Percentiles rank a stretch among this genome's conserved stretches.
Conservation (phyloP, 2,113 vertebrate species). For the Etheostoma spectabile region DNA sequence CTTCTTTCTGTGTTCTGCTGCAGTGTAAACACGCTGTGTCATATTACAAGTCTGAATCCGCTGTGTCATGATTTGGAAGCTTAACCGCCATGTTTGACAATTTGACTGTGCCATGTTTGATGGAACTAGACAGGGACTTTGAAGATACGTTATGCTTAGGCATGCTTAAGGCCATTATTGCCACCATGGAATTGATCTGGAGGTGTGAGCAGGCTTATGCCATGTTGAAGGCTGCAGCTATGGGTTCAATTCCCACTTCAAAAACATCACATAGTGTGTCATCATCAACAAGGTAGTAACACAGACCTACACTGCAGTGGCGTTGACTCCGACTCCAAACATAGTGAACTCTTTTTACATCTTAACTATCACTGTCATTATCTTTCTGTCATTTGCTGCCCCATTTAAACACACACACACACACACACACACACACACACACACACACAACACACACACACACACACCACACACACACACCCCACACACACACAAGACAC, state of each 20-base stretch:
- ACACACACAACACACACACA: slow-evolving; percentile 14
- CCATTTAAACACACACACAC: background rate
- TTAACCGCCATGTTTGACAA: slow-evolving; percentile 65
- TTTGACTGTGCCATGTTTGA: slow-evolving; percentile 44
- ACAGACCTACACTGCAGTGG: background rate
- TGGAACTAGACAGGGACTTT: slow-evolving; percentile 33
- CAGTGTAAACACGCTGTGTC: slow-evolving; percentile 77
- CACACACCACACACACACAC: background rate
- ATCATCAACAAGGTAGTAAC: background rate
- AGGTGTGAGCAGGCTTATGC: slow-evolving; percentile 12
- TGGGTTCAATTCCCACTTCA: slow-evolving; percentile 10
- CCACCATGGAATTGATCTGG: slow-evolving; percentile 29
- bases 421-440: background rate
- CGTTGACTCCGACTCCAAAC: background rate
- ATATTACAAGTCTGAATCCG: slow-evolving; percentile 69
- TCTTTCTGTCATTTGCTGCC: background rate
- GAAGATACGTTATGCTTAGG: slow-evolving; percentile 30
- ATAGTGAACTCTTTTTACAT: background rate
- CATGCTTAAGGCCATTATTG: slow-evolving; percentile 21
- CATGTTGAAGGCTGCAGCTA: slow-evolving; percentile 5
- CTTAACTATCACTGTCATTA: background rate
- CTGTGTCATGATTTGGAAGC: slow-evolving; percentile 75
- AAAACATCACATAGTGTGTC: slow-evolving; percentile 5
- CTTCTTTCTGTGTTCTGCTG: slow-evolving; percentile 61
- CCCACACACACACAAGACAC: slow-evolving; percentile 1